Evolutionary conservation across 2,113 vertebrate species (phyloP), one percentile per base, ranked within the genome.

Genomic region (Piprites chloris): DNA sequence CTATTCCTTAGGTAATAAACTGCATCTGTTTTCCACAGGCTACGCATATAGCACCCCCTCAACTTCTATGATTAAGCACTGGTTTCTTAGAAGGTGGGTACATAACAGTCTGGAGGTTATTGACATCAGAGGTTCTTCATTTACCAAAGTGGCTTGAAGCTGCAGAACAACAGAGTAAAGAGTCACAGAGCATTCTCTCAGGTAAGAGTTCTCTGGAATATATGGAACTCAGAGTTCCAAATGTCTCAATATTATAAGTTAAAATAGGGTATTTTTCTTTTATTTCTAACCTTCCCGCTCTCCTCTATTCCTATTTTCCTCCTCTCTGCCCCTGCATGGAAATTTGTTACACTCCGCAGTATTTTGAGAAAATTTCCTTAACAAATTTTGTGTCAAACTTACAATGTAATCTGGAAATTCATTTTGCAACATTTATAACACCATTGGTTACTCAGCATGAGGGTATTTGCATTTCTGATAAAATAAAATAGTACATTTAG

Each of bases 381-480:
- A n/a, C 2, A 88, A 72, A 81, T 91, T 85, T 50, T 85, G 6
- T 67, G 56, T 58, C 37, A 85, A 81, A 91, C 42, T 49, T 63
- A 44, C 35, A 73, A 53, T 39, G 19, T 52, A 77, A 15, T 47
- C 33, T 68, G n/a, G 32, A 77, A 76, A 77, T 63, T 65, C 14
- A 23, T 42, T 80, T 91, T 62, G 46, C 14, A 52, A n/a, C 53
- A n/a, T 67, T 67, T 73, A 12, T 52, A 73, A n/a, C 16, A 67
- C 14, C 59, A 58, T 15, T 81, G 65, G 53, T 61, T 85, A 27
- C n/a, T 68, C 39, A 49, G 75, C 47, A 65, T 72, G 84, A 73
- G 42, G 11, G 4, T 68, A 66, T 95, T 73, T 77, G 37, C 53
- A 77, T 91, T 95, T 91, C 65, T 73, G 47, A 88, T 85, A 47